Conservation (phyloP, 2,888 invertebrate genomes). For the Phyto melanocephala region DNA sequence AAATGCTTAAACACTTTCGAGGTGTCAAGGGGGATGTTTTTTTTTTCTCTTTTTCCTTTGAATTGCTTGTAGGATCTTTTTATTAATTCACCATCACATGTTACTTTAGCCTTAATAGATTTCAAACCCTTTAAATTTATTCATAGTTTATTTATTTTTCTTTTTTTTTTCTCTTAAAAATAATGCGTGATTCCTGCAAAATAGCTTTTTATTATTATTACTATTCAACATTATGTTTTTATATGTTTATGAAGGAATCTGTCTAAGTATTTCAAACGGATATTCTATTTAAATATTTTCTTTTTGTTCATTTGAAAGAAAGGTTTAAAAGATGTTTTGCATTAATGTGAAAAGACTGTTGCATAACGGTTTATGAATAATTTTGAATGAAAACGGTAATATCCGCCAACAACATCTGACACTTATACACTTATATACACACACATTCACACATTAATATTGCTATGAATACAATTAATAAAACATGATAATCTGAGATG, state of each 20-base stretch:
- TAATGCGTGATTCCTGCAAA: slow-evolving; percentile 33
- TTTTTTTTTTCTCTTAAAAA: no score
- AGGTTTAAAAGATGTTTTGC: slow-evolving; percentile 42
- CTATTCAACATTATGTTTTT: not conserved
- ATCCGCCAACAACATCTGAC: slow-evolving; percentile 53
- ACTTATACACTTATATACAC: slow-evolving; percentile 2
- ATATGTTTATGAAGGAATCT: slow-evolving; percentile 32
- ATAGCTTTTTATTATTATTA: not conserved
- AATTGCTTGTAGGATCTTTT: not conserved
- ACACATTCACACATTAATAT: not conserved
- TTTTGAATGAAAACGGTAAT: slow-evolving; percentile 22
- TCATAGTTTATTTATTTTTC: slow-evolving; percentile 3
- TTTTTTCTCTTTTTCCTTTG: slow-evolving; percentile 11
- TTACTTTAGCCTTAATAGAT: not conserved
- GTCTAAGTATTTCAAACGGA: slow-evolving; percentile 51
- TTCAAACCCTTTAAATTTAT: slow-evolving; percentile 37
- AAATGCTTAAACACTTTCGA: slow-evolving; percentile 18
- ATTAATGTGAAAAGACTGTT: slow-evolving; percentile 32
- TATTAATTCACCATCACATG: slow-evolving; percentile 45
- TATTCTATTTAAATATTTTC: slow-evolving; percentile 63
- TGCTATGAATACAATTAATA: slow-evolving; percentile 34
- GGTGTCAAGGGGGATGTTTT: slow-evolving; percentile 63
- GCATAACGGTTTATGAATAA: slow-evolving; percentile 56
- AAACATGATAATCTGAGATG: slow-evolving; percentile 33
- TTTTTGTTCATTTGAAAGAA: slow-evolving; percentile 32